Evolutionary conservation across 2,797 vertebrate species (phyloP).

Genomic region (Hapalemur alaotrensis): DNA sequence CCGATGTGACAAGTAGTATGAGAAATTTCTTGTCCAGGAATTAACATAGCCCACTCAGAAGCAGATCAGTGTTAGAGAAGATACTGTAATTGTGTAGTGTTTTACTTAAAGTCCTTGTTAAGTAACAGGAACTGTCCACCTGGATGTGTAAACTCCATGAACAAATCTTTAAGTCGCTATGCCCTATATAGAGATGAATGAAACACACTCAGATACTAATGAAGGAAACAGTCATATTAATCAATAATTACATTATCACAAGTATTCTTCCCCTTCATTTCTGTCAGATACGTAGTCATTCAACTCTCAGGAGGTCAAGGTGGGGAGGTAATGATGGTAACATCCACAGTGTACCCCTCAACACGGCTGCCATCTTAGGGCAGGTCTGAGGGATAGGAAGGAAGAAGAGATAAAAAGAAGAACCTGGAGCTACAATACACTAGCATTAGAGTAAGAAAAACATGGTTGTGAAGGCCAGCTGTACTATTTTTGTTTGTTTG

Average conservation of each 20-base stretch:
- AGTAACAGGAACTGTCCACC: background rate
- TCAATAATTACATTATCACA: background rate
- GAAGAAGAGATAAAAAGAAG: background rate
- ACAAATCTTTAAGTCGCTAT: background rate
- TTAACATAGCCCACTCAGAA: background rate
- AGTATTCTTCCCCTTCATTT: background rate
- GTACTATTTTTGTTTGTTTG: background rate
- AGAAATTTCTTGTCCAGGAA: background rate
- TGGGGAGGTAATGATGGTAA: background rate
- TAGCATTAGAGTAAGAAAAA: background rate
- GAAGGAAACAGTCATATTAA: background rate
- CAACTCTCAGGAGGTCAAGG: background rate
- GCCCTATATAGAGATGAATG: background rate
- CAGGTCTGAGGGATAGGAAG: background rate
- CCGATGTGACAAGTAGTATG: background rate
- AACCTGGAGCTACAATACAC: background rate
- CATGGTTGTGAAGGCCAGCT: background rate
- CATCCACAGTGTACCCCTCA: background rate
- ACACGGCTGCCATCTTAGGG: background rate
- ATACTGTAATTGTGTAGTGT: background rate
- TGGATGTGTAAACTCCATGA: background rate
- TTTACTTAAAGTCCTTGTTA: conserved; percentile 15
- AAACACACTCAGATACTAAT: background rate
- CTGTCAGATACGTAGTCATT: background rate
- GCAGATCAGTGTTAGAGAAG: background rate